Base-by-base conservation (phyloP, 2,888 invertebrate species). In the Chrysodeixis includens region DNA sequence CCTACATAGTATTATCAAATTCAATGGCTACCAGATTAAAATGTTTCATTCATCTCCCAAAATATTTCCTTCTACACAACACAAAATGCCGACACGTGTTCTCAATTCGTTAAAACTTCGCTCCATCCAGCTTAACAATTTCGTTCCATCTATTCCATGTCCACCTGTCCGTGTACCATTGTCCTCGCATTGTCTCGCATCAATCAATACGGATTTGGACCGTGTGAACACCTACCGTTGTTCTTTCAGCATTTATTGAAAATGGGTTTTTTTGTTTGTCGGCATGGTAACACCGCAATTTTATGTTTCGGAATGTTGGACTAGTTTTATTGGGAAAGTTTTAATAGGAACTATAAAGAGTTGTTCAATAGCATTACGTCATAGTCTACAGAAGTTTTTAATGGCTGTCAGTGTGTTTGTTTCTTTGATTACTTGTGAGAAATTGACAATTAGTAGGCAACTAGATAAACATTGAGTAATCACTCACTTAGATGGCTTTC, bases 141-240 rank as follows among this genome's bases (percentile, higher is more conserved):
- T 6, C 14, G n/a, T 14, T 14, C 4, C 40, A 40, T n/a, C 40
- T 40, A 40, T 40, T 40, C 26, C n/a, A 14, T 0, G 40, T 40
- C 40, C 40, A 40, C 40, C 40, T 40, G 40, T n/a, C 26, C 26
- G 3, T n/a, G n/a, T 40, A 7, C 40, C 7, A 40, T 40, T 40
- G n/a, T 40, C n/a, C 40, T 40, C 14, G 30, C 40, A 56, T 44
- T 56, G 71, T 70, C 55, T 56, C 58, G 44, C 53, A 61, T 71
- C 61, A 66, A 73, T 76, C 61, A 66, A 71, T 76, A 71, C 18
- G 53, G 58, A 66, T 76, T 76, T 58, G 56, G 71, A 53, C 60
- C 49, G 56, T 30, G 53, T 49, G 46, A 49, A 49, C 12, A 4
- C 18, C 12, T 49, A 49, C 46, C 30, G 46, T 57, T 61, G 55